Conservation (phyloP, 2,113 vertebrate genomes). For the Tamias sibiricus region DNA sequence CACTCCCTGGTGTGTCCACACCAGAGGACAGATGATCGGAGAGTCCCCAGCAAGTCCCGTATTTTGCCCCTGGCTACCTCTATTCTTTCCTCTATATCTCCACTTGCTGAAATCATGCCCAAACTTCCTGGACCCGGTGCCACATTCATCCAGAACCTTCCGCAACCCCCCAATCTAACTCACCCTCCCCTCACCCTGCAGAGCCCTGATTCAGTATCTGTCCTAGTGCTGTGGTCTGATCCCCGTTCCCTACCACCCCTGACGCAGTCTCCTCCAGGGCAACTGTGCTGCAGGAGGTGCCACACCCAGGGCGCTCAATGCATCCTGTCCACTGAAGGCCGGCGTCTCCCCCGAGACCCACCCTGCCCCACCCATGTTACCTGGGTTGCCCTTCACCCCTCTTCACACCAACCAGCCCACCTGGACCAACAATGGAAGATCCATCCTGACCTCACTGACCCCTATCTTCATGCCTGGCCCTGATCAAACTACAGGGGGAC, state of each 20-base stretch:
- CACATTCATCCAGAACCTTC: background rate
- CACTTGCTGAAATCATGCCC: background rate
- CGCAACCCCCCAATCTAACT: background rate
- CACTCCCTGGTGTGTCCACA: background rate
- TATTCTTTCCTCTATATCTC: background rate
- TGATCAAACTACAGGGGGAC: background rate
- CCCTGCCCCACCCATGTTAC: background rate
- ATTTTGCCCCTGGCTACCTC: background rate
- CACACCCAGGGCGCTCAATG: background rate
- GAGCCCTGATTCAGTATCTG: background rate
- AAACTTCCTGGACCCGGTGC: background rate
- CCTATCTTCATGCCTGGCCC: background rate
- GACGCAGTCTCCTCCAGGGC: background rate
- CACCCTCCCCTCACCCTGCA: background rate
- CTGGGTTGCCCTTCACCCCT: background rate
- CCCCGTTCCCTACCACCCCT: background rate
- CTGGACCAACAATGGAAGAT: background rate
- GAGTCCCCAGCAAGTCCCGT: background rate
- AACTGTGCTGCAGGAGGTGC: background rate
- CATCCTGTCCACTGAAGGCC: rapidly evolving
- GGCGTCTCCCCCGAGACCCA: background rate
- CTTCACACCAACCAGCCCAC: background rate
- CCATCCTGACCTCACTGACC: background rate
- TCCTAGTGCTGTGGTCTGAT: background rate
- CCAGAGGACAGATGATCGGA: background rate